Conservation (phyloP, 2,797 vertebrate species). For the Anableps anableps region DNA sequence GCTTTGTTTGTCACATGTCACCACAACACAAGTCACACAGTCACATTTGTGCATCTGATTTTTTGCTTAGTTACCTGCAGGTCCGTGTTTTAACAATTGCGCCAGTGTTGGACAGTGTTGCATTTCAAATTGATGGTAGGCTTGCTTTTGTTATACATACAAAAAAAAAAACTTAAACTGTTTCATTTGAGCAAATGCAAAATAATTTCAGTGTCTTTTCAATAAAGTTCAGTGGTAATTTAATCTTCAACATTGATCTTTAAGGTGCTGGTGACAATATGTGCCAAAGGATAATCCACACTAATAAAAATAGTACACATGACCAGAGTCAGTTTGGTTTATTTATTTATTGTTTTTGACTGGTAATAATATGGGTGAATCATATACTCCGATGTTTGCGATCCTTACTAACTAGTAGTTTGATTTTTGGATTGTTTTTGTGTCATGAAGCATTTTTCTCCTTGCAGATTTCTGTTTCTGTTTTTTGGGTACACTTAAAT, state of each 20-base stretch:
- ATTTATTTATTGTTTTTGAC: background rate
- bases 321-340: constrained; percentile 8
- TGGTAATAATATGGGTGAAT: background rate
- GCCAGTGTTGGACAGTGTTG: constrained; percentile 15
- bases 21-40: background rate
- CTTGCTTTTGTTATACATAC: constrained; percentile 35
- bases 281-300: constrained; percentile 48
- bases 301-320: constrained; percentile 42
- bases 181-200: constrained; percentile 22
- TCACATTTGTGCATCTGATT: background rate
- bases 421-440: background rate
- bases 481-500: background rate
- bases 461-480: background rate
- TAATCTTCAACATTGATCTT: constrained; percentile 11
- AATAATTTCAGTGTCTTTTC: constrained; percentile 20
- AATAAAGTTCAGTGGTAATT: constrained; percentile 14
- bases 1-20: background rate
- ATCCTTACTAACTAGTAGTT: background rate
- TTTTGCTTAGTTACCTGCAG: background rate
- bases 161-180: background rate
- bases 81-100: background rate
- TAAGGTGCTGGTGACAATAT: constrained; percentile 35
- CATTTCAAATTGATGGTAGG: constrained; percentile 28
- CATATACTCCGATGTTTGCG: background rate
- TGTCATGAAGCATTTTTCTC: background rate